Percentiles rank a stretch among this genome's conserved stretches.
These are phyloP conservation scores for Sebastes oblongus DNA, from an alignment of 2,797 vertebrate species.

Conservation along the genomic window DNA sequence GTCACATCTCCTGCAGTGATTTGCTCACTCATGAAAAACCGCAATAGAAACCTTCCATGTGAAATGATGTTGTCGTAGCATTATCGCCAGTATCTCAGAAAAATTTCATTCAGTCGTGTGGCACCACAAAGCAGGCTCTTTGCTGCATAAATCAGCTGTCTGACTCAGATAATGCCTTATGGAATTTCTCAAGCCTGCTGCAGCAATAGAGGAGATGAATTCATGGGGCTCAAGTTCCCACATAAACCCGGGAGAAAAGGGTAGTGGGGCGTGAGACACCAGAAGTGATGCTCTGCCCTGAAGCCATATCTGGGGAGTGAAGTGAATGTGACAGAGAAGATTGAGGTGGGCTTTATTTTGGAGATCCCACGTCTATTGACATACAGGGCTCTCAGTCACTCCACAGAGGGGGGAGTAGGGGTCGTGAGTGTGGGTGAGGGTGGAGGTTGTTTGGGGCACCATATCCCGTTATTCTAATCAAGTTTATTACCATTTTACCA, in stretches of 20 bases:
- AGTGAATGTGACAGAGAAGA: slow-evolving; percentile 61
- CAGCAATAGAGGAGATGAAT: slow-evolving; percentile 54
- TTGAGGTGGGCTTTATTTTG: slow-evolving; percentile 29
- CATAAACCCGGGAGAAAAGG: slow-evolving; percentile 46
- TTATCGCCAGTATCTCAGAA: slow-evolving; percentile 5
- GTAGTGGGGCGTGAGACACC: slow-evolving; percentile 52
- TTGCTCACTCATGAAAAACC: slow-evolving; percentile 18
- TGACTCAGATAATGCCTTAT: slow-evolving; percentile 52
- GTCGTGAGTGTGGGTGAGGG: neutral
- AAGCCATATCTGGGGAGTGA: slow-evolving; percentile 36
- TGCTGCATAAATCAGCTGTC: slow-evolving; percentile 47
- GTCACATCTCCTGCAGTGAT: neutral
- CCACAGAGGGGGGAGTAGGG: neutral
- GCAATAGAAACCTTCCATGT: neutral
- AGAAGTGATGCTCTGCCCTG: slow-evolving; percentile 52
- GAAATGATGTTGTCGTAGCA: slow-evolving; percentile 8
- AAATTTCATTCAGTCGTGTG: slow-evolving; percentile 24
- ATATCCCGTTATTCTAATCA: neutral
- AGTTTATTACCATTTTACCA: neutral
- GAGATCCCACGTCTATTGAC: slow-evolving; percentile 22
- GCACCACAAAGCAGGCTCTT: slow-evolving; percentile 34
- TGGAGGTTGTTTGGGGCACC: neutral
- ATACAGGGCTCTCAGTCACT: slow-evolving; percentile 7
- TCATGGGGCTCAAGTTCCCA: slow-evolving; percentile 36
- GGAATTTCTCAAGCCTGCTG: slow-evolving; percentile 51